These are phyloP conservation scores for Tuberolachnus salignus DNA, from an alignment of 2,888 invertebrate genomes.

Conservation along the genomic window DNA sequence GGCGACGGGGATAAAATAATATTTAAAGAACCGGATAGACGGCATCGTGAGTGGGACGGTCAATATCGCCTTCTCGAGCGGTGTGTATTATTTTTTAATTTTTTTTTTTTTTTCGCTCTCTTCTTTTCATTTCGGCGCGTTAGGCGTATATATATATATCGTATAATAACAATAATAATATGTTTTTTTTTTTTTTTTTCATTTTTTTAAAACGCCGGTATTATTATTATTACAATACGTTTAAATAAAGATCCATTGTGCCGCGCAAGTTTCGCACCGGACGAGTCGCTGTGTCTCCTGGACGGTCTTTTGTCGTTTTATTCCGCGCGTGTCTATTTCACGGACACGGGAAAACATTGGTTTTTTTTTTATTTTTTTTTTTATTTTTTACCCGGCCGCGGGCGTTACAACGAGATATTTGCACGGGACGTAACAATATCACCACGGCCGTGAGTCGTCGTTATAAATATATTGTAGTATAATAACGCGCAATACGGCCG, in stretches of 20 bases:
- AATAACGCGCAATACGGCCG: no score
- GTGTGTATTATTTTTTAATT: slow-evolving; percentile 26
- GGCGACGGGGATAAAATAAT: not conserved
- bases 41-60: slow-evolving; percentile 51
- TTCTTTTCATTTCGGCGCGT: slow-evolving; percentile 37
- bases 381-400: slow-evolving; percentile 18
- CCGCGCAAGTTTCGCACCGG: slow-evolving; percentile 9
- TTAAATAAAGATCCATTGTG: slow-evolving; percentile 29
- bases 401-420: slow-evolving; percentile 45
- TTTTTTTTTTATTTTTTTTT: no score
- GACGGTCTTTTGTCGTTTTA: slow-evolving; percentile 3
- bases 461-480: no score
- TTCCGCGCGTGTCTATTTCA: not conserved
- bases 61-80: slow-evolving; percentile 51
- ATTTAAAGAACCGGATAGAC: slow-evolving; percentile 53
- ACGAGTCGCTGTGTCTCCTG: not conserved
- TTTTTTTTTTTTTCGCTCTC: slow-evolving; percentile 6
- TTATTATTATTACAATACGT: no score
- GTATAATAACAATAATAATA: slow-evolving; percentile 17
- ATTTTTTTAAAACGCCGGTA: no score
- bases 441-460: slow-evolving; percentile 14
- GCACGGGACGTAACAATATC: not conserved
- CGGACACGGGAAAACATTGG: no score
- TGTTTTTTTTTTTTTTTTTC: not conserved
- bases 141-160: not conserved